Evolutionary conservation across 2,113 vertebrate species (phyloP).

Genomic region (Cottus gobio): DNA sequence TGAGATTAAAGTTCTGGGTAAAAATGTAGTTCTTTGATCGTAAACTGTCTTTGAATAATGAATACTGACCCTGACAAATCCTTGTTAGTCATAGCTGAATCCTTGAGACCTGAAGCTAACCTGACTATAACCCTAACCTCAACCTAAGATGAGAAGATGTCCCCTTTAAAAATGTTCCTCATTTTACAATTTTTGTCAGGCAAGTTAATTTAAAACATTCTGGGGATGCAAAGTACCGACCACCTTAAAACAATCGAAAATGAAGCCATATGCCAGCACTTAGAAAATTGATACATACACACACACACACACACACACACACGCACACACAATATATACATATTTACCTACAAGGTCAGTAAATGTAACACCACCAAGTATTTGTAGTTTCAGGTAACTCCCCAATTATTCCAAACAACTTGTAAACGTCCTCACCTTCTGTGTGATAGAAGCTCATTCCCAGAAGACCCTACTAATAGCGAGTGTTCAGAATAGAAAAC

Average conservation of each 20-base stretch:
- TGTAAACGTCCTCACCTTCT: slow-evolving; percentile 1
- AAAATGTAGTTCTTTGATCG: background rate
- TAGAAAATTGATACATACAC: too few species aligned
- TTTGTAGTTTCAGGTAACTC: background rate
- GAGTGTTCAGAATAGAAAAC: background rate
- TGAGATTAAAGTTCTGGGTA: background rate
- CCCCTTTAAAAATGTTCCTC: too few species aligned
- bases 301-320: too few species aligned
- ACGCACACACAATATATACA: too few species aligned
- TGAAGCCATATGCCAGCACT: too few species aligned
- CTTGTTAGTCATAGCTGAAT: background rate
- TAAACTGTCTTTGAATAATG: background rate
- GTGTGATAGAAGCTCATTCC: background rate
- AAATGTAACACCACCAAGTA: too few species aligned
- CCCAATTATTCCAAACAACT: background rate
- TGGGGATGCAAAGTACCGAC: too few species aligned
- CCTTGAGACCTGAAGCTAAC: background rate
- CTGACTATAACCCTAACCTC: background rate
- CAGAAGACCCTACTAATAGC: background rate
- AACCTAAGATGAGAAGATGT: too few species aligned
- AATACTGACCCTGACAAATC: background rate
- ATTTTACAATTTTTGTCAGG: too few species aligned
- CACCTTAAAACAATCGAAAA: too few species aligned
- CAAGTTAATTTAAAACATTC: too few species aligned
- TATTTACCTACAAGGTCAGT: too few species aligned